These are phyloP conservation scores for Galerucella calmariensis DNA, from an alignment of 2,888 invertebrate species.

Conservation along the genomic window DNA sequence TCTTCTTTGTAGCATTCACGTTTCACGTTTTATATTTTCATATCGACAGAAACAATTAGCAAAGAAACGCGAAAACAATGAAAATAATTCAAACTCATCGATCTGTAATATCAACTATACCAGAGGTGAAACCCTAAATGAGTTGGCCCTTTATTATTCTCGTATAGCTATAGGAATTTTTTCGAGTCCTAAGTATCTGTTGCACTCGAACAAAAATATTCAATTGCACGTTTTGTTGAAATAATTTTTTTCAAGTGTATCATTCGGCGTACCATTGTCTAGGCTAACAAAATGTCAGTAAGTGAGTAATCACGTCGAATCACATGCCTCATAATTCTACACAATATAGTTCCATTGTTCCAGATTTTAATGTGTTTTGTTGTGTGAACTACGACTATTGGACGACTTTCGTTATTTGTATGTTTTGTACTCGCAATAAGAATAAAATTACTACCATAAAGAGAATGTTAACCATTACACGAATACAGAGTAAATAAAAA, in stretches of 20 bases:
- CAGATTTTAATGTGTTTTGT: slow-evolving; percentile 15
- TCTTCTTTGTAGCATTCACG: too few species aligned
- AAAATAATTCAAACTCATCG: too few species aligned
- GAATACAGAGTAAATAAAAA: too few species aligned
- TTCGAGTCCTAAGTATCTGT: neutral
- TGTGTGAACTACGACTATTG: slow-evolving; percentile 11
- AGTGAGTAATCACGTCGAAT: slow-evolving; percentile 17
- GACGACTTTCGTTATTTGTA: slow-evolving; percentile 7
- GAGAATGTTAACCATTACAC: neutral
- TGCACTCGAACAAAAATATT: slow-evolving; percentile 2
- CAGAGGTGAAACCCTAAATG: too few species aligned
- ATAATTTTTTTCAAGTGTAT: neutral
- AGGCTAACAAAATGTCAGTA: slow-evolving; percentile 4
- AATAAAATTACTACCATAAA: neutral
- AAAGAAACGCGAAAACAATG: too few species aligned
- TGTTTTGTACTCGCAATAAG: neutral
- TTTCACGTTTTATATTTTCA: too few species aligned
- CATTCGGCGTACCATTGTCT: slow-evolving; percentile 2
- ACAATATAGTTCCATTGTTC: slow-evolving; percentile 16
- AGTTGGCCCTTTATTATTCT: too few species aligned
- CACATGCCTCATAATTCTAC: slow-evolving; percentile 9
- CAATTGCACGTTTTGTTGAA: neutral
- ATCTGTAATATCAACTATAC: too few species aligned
- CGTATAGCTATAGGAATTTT: too few species aligned
- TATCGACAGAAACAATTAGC: too few species aligned